A percentile compares a stretch with the other conserved stretches of the same genome.
phyloP scores from a whole-genome alignment of 2,888 invertebrate species.

The Phoenoteleia sp. region DNA sequence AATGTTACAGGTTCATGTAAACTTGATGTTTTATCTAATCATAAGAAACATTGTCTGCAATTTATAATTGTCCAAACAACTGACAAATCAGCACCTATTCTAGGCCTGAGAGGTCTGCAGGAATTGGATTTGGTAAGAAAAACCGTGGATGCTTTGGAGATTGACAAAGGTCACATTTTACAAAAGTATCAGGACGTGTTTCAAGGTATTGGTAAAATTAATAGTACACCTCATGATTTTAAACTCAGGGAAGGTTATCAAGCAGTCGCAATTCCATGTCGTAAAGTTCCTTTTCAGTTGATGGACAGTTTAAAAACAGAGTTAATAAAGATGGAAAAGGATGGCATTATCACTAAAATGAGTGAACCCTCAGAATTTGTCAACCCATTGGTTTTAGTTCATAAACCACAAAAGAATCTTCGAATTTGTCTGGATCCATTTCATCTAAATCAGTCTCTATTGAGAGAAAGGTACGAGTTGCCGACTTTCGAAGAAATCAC shows the following conservation, averaged over 20 bases:
- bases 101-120: slow-evolving; percentile 31
- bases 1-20: slow-evolving; percentile 1
- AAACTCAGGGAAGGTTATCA: slow-evolving; percentile 56
- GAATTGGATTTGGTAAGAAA: slow-evolving; percentile 28
- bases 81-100: slow-evolving; percentile 29
- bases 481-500: slow-evolving; percentile 1
- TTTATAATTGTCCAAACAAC: slow-evolving; percentile 22
- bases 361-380: slow-evolving; percentile 62
- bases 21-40: not conserved
- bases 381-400: slow-evolving; percentile 47
- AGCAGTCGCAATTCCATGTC: slow-evolving; percentile 40
- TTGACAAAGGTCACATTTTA: slow-evolving; percentile 35
- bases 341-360: not conserved
- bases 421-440: slow-evolving; percentile 74
- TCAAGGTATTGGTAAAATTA: slow-evolving; percentile 71
- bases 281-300: slow-evolving; percentile 54
- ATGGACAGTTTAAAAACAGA: slow-evolving; percentile 23
- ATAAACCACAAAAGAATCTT: slow-evolving; percentile 58
- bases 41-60: not conserved
- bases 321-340: slow-evolving; percentile 16
- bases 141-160: slow-evolving; percentile 5
- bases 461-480: not conserved
- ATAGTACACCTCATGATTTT: slow-evolving; percentile 55
- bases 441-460: not conserved
- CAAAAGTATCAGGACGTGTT: slow-evolving; percentile 60